Evolutionary conservation across 2,888 invertebrate species (phyloP).

Genomic region (Alloplasta piceator): DNA sequence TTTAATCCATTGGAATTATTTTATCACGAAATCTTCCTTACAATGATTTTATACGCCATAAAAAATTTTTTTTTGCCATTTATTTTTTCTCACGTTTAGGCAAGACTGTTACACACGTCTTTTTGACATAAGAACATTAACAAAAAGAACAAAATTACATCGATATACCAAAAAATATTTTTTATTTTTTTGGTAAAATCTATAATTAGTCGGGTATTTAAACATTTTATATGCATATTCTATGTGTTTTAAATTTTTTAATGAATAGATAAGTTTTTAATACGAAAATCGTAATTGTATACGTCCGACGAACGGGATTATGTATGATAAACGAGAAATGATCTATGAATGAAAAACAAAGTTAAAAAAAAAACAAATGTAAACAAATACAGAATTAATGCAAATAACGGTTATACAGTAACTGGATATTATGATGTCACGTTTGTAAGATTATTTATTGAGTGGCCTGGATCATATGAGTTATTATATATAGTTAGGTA

Average conservation of each 20-base stretch:
- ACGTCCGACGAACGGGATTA: slow-evolving; percentile 59
- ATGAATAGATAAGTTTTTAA: slow-evolving; percentile 66
- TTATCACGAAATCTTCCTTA: slow-evolving; percentile 24
- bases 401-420: slow-evolving; percentile 35
- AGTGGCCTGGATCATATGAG: slow-evolving; percentile 62
- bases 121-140: slow-evolving; percentile 60
- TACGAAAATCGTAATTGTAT: slow-evolving; percentile 62
- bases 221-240: slow-evolving; percentile 67
- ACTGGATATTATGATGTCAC: slow-evolving; percentile 50
- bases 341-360: slow-evolving; percentile 47
- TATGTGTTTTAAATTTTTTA: slow-evolving; percentile 66
- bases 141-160: slow-evolving; percentile 49
- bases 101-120: slow-evolving; percentile 63
- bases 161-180: slow-evolving; percentile 66
- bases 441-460: slow-evolving; percentile 65
- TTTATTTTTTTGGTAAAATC: slow-evolving; percentile 65
- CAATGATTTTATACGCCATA: background rate
- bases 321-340: slow-evolving; percentile 57
- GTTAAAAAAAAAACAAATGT: slow-evolving; percentile 20
- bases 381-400: slow-evolving; percentile 44
- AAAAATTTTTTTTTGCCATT: slow-evolving; percentile 6
- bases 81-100: slow-evolving; percentile 30
- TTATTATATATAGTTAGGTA: slow-evolving; percentile 53
- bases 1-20: slow-evolving; percentile 13
- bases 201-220: slow-evolving; percentile 61